These are phyloP conservation scores for Diarsia mendica DNA, from an alignment of 2,888 invertebrate species.

Conservation along the genomic window DNA sequence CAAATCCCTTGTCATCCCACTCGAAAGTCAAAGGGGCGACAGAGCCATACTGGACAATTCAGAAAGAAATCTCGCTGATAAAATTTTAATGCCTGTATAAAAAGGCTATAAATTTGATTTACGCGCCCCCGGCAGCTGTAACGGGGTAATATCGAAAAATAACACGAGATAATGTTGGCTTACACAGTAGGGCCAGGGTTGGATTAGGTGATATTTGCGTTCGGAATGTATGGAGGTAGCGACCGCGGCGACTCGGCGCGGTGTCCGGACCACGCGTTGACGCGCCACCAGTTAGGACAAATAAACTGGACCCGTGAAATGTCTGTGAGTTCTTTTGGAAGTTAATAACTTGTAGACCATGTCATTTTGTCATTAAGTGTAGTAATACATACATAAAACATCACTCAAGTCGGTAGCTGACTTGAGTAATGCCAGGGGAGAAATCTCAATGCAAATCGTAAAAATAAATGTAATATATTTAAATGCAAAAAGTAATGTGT, in stretches of 20 bases:
- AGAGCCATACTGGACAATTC: slow-evolving; percentile 84
- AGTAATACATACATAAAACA: neutral
- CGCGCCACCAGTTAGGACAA: slow-evolving; percentile 2
- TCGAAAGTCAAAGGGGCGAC: slow-evolving; percentile 79
- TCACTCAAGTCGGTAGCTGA: neutral
- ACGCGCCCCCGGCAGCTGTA: slow-evolving; percentile 84
- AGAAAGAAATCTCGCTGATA: slow-evolving; percentile 88
- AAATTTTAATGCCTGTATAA: slow-evolving; percentile 90
- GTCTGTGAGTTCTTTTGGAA: slow-evolving; percentile 10
- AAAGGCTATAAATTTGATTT: slow-evolving; percentile 90
- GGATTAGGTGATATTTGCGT: slow-evolving; percentile 83
- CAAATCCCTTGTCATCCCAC: slow-evolving; percentile 70
- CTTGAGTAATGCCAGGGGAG: neutral
- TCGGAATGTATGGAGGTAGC: slow-evolving; percentile 64
- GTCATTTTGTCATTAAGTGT: neutral
- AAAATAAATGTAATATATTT: slow-evolving; percentile 25
- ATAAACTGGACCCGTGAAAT: slow-evolving; percentile 17
- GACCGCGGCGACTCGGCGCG: slow-evolving; percentile 26
- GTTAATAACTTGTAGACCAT: slow-evolving; percentile 9
- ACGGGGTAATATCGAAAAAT: slow-evolving; percentile 89
- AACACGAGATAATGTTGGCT: slow-evolving; percentile 89
- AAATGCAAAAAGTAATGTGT: slow-evolving; percentile 43
- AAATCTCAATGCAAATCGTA: neutral
- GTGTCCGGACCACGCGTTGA: neutral
- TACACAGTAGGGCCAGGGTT: slow-evolving; percentile 79